These are phyloP conservation scores for Megalops atlanticus DNA, from an alignment of 2,113 vertebrate species.

Conservation along the genomic window DNA sequence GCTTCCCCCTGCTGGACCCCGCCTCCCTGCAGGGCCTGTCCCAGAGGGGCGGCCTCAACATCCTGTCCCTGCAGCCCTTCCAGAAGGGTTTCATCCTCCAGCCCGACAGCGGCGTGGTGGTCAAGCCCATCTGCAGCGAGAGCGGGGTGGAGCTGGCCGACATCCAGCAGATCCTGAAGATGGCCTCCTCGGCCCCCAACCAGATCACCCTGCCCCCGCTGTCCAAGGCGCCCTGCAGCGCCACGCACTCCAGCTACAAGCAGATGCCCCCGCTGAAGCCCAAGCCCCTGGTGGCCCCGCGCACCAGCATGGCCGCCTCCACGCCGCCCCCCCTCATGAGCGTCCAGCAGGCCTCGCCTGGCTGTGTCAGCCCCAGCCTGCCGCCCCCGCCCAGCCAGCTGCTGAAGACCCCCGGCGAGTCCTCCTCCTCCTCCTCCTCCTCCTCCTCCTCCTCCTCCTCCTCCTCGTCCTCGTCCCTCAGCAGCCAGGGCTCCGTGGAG, in stretches of 20 bases:
- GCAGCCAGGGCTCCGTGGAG: constrained; percentile 42
- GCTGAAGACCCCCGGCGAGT: constrained; percentile 74
- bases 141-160: constrained; percentile 84
- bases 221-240: constrained; percentile 79
- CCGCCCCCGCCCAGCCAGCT: constrained; percentile 78
- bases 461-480: constrained; percentile 55
- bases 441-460: constrained; percentile 64
- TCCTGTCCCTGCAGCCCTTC: constrained; percentile 88
- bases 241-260: constrained; percentile 76
- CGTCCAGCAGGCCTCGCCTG: constrained; percentile 89
- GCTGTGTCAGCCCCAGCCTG: constrained; percentile 87
- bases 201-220: constrained; percentile 85
- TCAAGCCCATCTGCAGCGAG: constrained; percentile 77
- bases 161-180: constrained; percentile 95
- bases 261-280: constrained; percentile 89
- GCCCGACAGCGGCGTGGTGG: constrained; percentile 82
- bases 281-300: constrained; percentile 86
- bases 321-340: constrained; percentile 88
- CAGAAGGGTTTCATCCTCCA: constrained; percentile 88
- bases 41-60: constrained; percentile 78
- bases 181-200: constrained; percentile 80
- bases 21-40: constrained; percentile 81
- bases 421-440: constrained; percentile 59
- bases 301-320: constrained; percentile 83
- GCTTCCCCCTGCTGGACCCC: constrained; percentile 80